These are phyloP conservation scores for Acinonyx jubatus DNA, from an alignment of 2,113 vertebrate species.

Conservation along the genomic window DNA sequence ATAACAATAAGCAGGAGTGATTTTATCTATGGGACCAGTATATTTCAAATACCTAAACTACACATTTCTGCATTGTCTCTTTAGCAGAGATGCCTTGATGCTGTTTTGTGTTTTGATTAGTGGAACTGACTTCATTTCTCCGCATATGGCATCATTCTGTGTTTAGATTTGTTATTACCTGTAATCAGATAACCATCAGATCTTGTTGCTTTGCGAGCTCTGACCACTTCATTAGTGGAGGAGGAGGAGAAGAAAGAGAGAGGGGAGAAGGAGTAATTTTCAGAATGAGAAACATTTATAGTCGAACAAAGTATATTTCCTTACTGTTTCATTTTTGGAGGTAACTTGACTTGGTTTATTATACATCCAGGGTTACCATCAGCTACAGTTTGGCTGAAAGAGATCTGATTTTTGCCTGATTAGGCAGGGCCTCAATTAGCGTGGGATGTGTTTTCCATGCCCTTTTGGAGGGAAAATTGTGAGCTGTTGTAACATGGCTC, in stretches of 20 bases:
- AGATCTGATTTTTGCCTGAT: neutral
- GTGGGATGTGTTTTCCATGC: conserved; percentile 42
- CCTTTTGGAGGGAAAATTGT: conserved; percentile 56
- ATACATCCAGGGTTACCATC: neutral
- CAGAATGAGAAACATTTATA: neutral
- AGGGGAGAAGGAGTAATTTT: neutral
- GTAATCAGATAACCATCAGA: neutral
- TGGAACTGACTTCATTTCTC: neutral
- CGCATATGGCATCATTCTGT: neutral
- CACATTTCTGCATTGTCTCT: neutral
- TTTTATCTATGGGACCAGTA: no score
- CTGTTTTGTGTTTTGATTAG: neutral
- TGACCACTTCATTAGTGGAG: neutral
- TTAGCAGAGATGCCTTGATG: neutral
- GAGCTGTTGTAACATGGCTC: conserved; percentile 48
- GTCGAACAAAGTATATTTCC: neutral
- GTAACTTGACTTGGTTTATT: neutral
- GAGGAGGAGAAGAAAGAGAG: neutral
- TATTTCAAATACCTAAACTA: no score
- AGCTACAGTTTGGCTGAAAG: neutral
- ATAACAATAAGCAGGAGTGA: neutral
- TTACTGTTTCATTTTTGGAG: neutral
- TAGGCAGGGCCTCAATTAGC: neutral
- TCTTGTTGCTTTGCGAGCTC: neutral
- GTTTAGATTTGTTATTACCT: neutral